Evolutionary conservation across 2,113 vertebrate genomes (phyloP).

Genomic region (Nettapus auritus): DNA sequence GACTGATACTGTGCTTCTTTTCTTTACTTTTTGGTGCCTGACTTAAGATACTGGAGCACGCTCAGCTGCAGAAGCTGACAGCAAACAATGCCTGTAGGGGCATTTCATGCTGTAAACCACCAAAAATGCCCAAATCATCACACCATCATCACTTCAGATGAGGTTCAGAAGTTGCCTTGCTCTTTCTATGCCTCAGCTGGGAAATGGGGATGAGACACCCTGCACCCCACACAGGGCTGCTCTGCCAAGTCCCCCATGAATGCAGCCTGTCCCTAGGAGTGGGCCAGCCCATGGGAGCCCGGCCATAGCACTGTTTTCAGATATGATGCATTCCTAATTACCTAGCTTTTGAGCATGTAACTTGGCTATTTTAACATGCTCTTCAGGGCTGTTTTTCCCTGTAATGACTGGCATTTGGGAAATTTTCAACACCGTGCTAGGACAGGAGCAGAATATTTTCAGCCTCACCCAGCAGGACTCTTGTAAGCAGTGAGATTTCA

Average conservation of each 20-base stretch:
- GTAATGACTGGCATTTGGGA: background rate
- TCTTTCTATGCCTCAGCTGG: background rate
- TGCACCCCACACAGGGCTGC: fast-evolving
- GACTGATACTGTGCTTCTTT: background rate
- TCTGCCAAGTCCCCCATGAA: background rate
- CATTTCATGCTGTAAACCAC: background rate
- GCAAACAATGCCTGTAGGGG: background rate
- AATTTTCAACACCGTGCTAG: background rate
- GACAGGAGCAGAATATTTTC: background rate
- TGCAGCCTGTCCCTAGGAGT: background rate
- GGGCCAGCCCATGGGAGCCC: background rate
- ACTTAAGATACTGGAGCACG: background rate
- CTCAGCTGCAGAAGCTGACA: background rate
- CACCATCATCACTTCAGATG: fast-evolving
- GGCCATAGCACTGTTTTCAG: background rate
- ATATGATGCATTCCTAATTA: background rate
- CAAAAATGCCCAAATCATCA: background rate
- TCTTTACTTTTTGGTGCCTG: background rate
- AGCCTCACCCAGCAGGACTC: background rate
- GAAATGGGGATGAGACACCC: background rate
- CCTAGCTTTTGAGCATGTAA: background rate
- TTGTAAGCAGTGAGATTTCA: background rate
- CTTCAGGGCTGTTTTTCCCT: background rate
- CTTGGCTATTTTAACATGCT: background rate
- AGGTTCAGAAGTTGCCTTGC: background rate